These are phyloP conservation scores for Lamproptera curius DNA, from an alignment of 2,888 invertebrate species.

Conservation along the genomic window DNA sequence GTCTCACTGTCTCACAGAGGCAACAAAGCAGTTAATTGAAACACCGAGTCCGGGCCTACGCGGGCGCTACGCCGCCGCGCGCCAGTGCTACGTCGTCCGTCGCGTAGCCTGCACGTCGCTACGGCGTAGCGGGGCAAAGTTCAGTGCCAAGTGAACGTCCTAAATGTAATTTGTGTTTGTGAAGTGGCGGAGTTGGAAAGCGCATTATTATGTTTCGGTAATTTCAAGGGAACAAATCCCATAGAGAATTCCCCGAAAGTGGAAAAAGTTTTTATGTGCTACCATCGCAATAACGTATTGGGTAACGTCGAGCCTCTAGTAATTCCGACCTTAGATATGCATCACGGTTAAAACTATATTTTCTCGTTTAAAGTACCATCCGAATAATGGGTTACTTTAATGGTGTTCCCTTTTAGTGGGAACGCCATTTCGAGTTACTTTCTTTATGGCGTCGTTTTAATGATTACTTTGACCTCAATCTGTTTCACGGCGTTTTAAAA, in stretches of 20 bases:
- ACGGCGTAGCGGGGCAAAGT: conserved; percentile 43
- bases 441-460: conserved; percentile 16
- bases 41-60: conserved; percentile 38
- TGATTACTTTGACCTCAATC: conserved; percentile 19
- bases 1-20: conserved; percentile 47
- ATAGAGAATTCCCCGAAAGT: conserved; percentile 2
- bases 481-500: conserved; percentile 10
- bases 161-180: conserved; percentile 53
- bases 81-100: conserved; percentile 69
- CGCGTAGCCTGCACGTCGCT: conserved; percentile 65
- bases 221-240: conserved; percentile 7
- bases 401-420: conserved; percentile 7
- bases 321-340: conserved; percentile 3
- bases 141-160: conserved; percentile 48
- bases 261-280: conserved; percentile 17
- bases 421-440: conserved; percentile 14
- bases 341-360: background rate
- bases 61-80: conserved; percentile 46
- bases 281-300: background rate
- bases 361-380: background rate
- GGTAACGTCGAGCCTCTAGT: conserved; percentile 2
- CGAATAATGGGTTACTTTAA: conserved; percentile 7
- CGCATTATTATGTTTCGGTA: conserved; percentile 34
- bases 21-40: conserved; percentile 74
- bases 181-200: conserved; percentile 44